phyloP scores from a whole-genome alignment of 23 tunicate genomes.

The Diplosoma virens region DNA sequence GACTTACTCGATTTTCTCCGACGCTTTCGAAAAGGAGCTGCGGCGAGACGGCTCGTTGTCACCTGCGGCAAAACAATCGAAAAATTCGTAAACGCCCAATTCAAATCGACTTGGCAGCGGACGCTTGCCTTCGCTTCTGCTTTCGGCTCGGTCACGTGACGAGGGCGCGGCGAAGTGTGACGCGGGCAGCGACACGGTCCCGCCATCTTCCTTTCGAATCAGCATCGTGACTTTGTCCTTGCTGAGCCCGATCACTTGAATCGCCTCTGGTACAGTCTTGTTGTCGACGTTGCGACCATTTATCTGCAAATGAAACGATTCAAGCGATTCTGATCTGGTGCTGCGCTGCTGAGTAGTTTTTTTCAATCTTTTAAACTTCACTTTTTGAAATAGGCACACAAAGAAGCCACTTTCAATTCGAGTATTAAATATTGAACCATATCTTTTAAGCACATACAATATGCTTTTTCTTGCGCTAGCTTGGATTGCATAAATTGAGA shows the following conservation, averaged over 20 bases:
- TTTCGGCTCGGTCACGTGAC: neutral
- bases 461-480: too few relatives aligned
- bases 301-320: too few relatives aligned
- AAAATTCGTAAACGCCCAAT: neutral
- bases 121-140: conserved; percentile 5
- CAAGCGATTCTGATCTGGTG: too few relatives aligned
- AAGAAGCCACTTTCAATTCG: too few relatives aligned
- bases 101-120: too few relatives aligned
- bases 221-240: conserved; percentile 94
- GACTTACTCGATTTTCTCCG: neutral
- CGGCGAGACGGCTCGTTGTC: neutral
- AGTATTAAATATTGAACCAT: too few relatives aligned
- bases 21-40: neutral
- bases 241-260: conserved; percentile 75
- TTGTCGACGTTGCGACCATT: conserved; percentile 95
- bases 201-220: conserved; percentile 88
- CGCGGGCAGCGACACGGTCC: conserved; percentile 93
- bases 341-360: too few relatives aligned
- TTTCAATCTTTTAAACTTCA: too few relatives aligned
- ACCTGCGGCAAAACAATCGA: neutral
- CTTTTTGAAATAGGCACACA: too few relatives aligned
- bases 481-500: too few relatives aligned
- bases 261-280: conserved; percentile 87
- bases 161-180: conserved; percentile 38
- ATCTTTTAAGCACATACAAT: too few relatives aligned